A percentile compares a stretch with the other conserved stretches of the same genome.
These are phyloP conservation scores for Urechis unicinctus DNA, from an alignment of 2,888 invertebrate genomes.

Conservation along the genomic window DNA sequence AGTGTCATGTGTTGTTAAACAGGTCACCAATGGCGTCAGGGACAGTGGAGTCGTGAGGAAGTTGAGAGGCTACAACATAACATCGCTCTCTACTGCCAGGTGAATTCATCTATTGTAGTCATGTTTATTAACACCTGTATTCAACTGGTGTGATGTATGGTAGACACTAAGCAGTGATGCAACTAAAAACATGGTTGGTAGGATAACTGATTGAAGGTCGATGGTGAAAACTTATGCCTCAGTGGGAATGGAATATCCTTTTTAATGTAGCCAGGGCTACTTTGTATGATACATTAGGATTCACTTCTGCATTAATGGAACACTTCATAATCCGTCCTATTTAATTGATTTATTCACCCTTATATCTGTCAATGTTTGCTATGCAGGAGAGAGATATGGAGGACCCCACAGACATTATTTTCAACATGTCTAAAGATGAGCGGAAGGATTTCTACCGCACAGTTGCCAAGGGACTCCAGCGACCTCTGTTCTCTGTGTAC, in stretches of 20 bases:
- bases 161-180: no score
- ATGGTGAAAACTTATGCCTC: no score
- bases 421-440: constrained; percentile 53
- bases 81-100: constrained; percentile 50
- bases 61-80: constrained; percentile 49
- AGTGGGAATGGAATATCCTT: no score
- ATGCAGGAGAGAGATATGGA: constrained; percentile 41
- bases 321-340: no score
- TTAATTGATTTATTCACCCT: no score
- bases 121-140: neutral
- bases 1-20: neutral
- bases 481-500: constrained; percentile 53
- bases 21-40: constrained; percentile 52
- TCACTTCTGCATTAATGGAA: no score
- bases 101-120: constrained; percentile 18
- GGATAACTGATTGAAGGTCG: no score
- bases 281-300: no score
- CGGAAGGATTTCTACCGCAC: constrained; percentile 53
- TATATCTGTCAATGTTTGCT: no score
- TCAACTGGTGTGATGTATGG: neutral
- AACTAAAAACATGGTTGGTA: no score
- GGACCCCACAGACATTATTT: constrained; percentile 52
- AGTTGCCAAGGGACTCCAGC: constrained; percentile 50
- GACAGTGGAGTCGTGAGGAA: constrained; percentile 54
- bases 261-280: no score